These are phyloP conservation scores for Dicrostonyx torquatus DNA, from an alignment of 2,797 vertebrate genomes.

Conservation along the genomic window DNA sequence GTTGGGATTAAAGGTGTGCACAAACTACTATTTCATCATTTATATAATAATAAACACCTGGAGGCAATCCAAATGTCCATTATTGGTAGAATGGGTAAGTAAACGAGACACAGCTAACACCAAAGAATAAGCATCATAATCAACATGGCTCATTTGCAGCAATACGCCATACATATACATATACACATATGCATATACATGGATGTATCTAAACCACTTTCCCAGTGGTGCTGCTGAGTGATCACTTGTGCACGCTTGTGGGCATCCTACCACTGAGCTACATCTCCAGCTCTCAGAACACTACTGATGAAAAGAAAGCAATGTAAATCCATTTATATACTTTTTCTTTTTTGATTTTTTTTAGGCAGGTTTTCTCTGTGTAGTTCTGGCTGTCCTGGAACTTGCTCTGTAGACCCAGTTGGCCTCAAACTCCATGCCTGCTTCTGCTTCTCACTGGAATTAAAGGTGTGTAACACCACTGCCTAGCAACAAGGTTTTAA, in stretches of 20 bases:
- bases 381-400: background rate
- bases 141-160: background rate
- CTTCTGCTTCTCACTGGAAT: background rate
- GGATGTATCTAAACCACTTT: background rate
- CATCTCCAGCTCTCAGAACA: background rate
- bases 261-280: background rate
- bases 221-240: background rate
- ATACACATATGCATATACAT: background rate
- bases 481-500: slow-evolving; percentile 2
- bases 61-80: background rate
- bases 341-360: background rate
- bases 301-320: background rate
- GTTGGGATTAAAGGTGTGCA: background rate
- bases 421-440: background rate
- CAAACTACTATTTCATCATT: background rate
- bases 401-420: background rate
- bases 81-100: background rate
- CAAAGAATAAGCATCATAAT: background rate
- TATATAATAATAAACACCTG: slow-evolving; percentile 44
- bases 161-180: background rate
- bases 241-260: background rate
- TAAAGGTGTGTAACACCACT: no score
- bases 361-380: background rate
- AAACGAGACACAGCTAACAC: background rate
- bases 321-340: background rate